A percentile compares a stretch with the other conserved stretches of the same genome.
Conservation (phyloP, 2,888 invertebrate species). For the Automeris io region DNA sequence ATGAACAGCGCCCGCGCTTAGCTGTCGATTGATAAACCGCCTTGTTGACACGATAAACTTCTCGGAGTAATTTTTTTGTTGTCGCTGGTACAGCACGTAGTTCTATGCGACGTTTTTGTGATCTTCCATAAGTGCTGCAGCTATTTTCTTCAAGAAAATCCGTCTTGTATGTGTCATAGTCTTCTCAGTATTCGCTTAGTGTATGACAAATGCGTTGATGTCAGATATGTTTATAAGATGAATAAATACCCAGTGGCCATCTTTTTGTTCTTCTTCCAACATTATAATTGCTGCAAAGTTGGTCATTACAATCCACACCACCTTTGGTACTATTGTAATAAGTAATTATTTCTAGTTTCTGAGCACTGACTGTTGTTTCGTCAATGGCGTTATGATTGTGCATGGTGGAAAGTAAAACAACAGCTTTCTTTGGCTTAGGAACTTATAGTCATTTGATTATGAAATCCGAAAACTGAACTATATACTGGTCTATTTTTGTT, state of each 20-base stretch:
- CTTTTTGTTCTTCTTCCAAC: conserved; percentile 16
- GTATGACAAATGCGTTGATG: conserved; percentile 10
- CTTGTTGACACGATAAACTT: no score
- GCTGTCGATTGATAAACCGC: no score
- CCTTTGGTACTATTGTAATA: conserved; percentile 17
- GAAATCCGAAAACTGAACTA: conserved; percentile 19
- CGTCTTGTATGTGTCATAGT: no score
- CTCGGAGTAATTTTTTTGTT: no score
- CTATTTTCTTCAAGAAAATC: not conserved
- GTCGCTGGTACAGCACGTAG: not conserved
- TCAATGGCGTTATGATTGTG: conserved; percentile 17
- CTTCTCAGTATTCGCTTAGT: no score
- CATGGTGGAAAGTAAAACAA: conserved; percentile 20
- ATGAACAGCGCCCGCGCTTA: no score
- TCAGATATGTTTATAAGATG: not conserved
- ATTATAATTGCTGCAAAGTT: conserved; percentile 19
- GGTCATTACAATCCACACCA: conserved; percentile 15
- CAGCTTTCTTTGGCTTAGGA: conserved; percentile 18
- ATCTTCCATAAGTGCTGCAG: not conserved
- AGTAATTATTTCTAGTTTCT: conserved; percentile 20
- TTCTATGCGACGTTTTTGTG: not conserved
- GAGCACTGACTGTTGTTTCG: conserved; percentile 13
- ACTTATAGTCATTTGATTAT: conserved; percentile 17
- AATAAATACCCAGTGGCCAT: conserved; percentile 14
- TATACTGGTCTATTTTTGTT: conserved; percentile 12